Evolutionary conservation across 2,888 invertebrate genomes (phyloP), one percentile per base, ranked within the genome.

Genomic region (Agonopterix arenella): DNA sequence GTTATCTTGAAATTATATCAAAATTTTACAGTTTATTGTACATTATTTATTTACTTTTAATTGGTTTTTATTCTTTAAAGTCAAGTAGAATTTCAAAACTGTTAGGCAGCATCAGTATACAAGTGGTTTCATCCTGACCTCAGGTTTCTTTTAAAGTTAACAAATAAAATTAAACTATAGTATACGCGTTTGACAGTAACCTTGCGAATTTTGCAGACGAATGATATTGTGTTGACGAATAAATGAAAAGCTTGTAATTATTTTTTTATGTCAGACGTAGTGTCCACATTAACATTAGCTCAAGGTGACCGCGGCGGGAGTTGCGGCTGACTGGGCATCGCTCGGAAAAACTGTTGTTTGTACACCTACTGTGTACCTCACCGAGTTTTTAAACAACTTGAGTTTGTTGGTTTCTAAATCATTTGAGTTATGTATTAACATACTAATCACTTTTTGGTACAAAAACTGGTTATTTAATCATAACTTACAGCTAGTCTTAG

Each of bases 241-340:
- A 73, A 73, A 71, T 75, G 69, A 70, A 80, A 43, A 49, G 45
- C 40, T 51, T 50, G 41, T 49, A 49, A 50, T 50, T 52, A 55
- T 72, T 79, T 74, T 74, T 74, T 74, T 75, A 64, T 70, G 64
- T 65, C 68, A 68, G 75, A 71, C 74, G 64, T 71, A 73, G 72
- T 81, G 80, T 81, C 76, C 73, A 81, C 79, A 80, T 83, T 85
- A 84, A 80, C 84, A 86, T 88, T 83, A 76, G 77, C 74, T 78
- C 86, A 88, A 88, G 88, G 88, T 86, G 86, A 88, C 84, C 83
- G 81, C 47, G 36, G 73, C 73, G 67, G 69, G 68, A 71, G 85
- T 84, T 71, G 79, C 84, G 85, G 77, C 79, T 88, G 79, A 88
- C 77, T 84, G 86, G 81, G 66, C 84, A 83, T 82, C 77, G 77